Conservation (phyloP, 2,113 vertebrate genomes). For the Irena cyanogastra region DNA sequence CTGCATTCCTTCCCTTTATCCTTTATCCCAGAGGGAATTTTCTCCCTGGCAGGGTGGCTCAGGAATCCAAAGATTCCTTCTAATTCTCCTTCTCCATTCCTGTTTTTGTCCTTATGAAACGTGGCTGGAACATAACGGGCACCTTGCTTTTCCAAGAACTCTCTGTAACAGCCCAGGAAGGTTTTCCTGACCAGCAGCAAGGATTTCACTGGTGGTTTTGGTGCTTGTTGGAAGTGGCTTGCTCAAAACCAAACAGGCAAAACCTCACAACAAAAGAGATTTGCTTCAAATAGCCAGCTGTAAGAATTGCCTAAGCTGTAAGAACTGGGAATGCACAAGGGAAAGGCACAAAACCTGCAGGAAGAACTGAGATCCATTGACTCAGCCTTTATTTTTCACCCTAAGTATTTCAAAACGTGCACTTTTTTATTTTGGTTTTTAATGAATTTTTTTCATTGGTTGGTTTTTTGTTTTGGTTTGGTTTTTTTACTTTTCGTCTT, state of each 20-base stretch:
- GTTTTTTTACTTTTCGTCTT: too few relatives aligned
- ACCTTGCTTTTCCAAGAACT: not conserved
- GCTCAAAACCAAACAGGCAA: not conserved
- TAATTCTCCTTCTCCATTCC: not conserved
- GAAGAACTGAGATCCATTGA: not conserved
- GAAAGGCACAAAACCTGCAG: not conserved
- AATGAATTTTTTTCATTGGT: not conserved
- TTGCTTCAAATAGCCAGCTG: not conserved
- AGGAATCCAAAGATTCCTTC: not conserved
- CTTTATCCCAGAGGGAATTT: not conserved
- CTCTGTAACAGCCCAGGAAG: not conserved
- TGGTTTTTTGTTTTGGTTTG: not conserved
- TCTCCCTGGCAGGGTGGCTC: not conserved
- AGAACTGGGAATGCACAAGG: not conserved
- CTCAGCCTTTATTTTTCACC: not conserved
- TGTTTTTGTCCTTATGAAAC: not conserved
- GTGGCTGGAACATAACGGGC: not conserved
- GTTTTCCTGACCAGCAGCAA: not conserved
- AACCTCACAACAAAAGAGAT: not conserved
- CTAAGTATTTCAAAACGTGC: not conserved
- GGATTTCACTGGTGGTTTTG: not conserved
- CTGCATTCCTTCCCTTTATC: not conserved
- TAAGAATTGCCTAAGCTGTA: not conserved
- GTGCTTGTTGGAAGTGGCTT: not conserved
- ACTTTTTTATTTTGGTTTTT: not conserved